These are phyloP conservation scores for Vulpes ferrilata DNA, from an alignment of 2,113 vertebrate genomes.

Conservation along the genomic window DNA sequence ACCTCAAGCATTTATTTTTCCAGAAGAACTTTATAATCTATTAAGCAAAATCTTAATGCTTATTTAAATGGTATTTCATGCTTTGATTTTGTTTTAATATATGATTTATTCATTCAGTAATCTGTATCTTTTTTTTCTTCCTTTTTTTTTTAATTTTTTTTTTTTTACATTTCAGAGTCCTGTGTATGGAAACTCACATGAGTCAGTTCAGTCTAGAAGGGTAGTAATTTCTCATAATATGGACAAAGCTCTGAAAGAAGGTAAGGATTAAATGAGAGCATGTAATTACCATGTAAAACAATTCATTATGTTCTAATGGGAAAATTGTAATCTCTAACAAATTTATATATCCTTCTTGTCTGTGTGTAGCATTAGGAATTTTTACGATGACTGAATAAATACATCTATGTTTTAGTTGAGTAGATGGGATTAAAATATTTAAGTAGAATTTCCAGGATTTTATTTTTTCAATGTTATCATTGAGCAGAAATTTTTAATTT, in stretches of 20 bases:
- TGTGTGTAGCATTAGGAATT: neutral
- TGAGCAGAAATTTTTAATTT: neutral
- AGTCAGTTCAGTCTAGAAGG: slow-evolving; percentile 91
- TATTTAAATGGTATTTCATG: slow-evolving; percentile 4
- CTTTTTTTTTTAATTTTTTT: neutral
- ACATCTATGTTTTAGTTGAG: slow-evolving; percentile 29
- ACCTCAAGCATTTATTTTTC: slow-evolving; percentile 1
- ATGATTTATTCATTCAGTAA: slow-evolving; percentile 67
- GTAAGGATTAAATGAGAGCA: slow-evolving; percentile 86
- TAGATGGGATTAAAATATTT: neutral
- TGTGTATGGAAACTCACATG: slow-evolving; percentile 88
- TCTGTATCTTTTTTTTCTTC: slow-evolving; percentile 29
- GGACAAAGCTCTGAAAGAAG: slow-evolving; percentile 98
- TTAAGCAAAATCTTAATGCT: neutral
- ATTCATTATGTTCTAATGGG: slow-evolving; percentile 15
- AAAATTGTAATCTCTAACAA: slow-evolving; percentile 17
- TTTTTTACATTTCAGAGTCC: slow-evolving; percentile 87
- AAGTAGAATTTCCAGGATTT: neutral
- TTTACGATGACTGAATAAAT: slow-evolving; percentile 30
- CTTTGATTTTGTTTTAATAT: slow-evolving; percentile 44
- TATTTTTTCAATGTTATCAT: slow-evolving; percentile 30
- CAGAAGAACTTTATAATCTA: neutral
- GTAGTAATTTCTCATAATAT: slow-evolving; percentile 98
- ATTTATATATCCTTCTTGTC: neutral
- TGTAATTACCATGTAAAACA: neutral